A percentile compares a stretch with the other conserved stretches of the same genome.
Evolutionary conservation across 2,888 invertebrate species (phyloP).

Genomic region (Pollenia griseotomentosa): DNA sequence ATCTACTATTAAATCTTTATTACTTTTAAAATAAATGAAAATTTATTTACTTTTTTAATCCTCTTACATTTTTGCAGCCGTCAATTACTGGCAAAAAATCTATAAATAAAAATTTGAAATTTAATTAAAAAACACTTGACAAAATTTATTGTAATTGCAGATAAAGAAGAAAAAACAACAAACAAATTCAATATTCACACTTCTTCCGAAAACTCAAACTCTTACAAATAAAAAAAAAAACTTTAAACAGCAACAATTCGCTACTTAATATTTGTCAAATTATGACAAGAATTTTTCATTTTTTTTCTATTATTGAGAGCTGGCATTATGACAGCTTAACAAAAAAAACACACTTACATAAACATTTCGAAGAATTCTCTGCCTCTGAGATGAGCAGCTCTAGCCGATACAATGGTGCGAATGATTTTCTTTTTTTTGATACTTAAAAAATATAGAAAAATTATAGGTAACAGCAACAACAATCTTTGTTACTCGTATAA

Average conservation of each 20-base stretch:
- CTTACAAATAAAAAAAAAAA: background rate
- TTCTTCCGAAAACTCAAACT: conserved; percentile 28
- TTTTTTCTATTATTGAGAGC: conserved; percentile 79
- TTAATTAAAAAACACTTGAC: conserved; percentile 68
- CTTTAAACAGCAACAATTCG: conserved; percentile 60
- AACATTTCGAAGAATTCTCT: conserved; percentile 46
- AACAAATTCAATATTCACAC: conserved; percentile 43
- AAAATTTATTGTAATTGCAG: conserved; percentile 54
- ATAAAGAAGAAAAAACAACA: conserved; percentile 46
- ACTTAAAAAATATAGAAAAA: background rate
- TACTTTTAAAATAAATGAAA: conserved; percentile 13
- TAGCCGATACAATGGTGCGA: conserved; percentile 7
- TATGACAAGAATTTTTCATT: conserved; percentile 79
- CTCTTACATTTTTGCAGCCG: conserved; percentile 56
- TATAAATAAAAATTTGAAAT: conserved; percentile 54
- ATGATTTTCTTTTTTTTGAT: background rate
- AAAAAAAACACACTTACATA: conserved; percentile 59
- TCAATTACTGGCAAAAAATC: conserved; percentile 58
- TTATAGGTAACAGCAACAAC: background rate
- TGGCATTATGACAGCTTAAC: conserved; percentile 79
- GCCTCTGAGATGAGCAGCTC: background rate
- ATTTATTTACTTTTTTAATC: conserved; percentile 66
- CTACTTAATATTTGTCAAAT: conserved; percentile 79
- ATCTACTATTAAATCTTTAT: conserved; percentile 43
- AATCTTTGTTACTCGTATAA: conserved; percentile 38